Conservation (phyloP, 2,113 vertebrate genomes). For the Thomomys bottae region DNA sequence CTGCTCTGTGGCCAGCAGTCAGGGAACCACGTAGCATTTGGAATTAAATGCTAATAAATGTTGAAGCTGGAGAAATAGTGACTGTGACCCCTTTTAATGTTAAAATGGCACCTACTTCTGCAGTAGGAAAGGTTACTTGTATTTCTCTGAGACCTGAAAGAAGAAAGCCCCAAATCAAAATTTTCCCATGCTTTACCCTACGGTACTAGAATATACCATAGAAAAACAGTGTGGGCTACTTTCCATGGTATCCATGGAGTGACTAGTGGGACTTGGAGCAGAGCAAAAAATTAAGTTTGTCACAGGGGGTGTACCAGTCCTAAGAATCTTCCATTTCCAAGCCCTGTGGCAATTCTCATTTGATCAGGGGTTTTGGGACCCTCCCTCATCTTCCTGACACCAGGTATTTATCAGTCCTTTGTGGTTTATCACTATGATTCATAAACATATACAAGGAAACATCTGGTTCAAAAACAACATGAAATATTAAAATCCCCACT, state of each 20-base stretch:
- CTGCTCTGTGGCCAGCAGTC: neutral
- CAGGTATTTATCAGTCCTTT: neutral
- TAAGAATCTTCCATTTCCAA: neutral
- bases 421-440: neutral
- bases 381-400: neutral
- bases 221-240: neutral
- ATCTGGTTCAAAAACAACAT: neutral
- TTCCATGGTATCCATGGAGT: neutral
- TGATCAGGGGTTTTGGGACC: neutral
- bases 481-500: neutral
- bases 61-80: neutral
- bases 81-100: neutral
- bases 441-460: neutral
- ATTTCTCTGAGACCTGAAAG: neutral
- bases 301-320: rapidly evolving
- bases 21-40: neutral
- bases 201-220: neutral
- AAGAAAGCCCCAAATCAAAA: neutral
- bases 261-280: neutral
- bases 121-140: neutral
- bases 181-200: neutral
- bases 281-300: neutral
- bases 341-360: neutral
- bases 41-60: neutral
- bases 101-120: neutral